A percentile compares a stretch with the other conserved stretches of the same genome.
Evolutionary conservation across 2,888 invertebrate species (phyloP).

Genomic region (Julus scanicus): DNA sequence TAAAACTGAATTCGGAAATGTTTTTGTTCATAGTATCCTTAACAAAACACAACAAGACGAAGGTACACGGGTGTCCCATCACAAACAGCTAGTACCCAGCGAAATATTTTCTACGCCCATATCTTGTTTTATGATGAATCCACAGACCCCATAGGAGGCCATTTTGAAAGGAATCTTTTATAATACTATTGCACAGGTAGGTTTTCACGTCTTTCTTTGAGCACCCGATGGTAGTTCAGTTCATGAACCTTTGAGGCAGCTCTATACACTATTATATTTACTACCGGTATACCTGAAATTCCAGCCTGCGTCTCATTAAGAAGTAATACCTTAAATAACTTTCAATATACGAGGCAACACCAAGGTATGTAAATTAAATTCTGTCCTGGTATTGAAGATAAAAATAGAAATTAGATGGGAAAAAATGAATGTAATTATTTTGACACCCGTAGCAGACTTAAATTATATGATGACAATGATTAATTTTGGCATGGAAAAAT

Average conservation of each 20-base stretch:
- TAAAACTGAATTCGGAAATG: not conserved
- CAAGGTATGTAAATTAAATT: not conserved
- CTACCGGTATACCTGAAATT: slow-evolving; percentile 18
- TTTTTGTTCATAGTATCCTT: not conserved
- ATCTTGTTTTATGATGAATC: slow-evolving; percentile 23
- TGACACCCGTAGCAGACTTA: not conserved
- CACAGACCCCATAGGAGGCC: slow-evolving; percentile 26
- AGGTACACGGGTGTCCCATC: not conserved
- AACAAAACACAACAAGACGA: not conserved
- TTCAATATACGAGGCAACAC: not conserved
- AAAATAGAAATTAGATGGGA: not conserved
- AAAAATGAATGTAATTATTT: not conserved
- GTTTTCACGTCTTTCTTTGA: slow-evolving; percentile 14
- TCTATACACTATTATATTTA: not conserved
- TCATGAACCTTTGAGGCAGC: not conserved
- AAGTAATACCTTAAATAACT: not conserved
- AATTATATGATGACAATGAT: not conserved
- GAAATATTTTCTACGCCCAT: not conserved
- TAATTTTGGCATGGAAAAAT: not conserved
- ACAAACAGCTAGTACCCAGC: not conserved
- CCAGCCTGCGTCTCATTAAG: not conserved
- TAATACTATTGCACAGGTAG: not conserved
- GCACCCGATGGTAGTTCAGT: slow-evolving; percentile 4
- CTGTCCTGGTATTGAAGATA: not conserved
- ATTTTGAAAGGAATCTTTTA: not conserved